Evolutionary conservation across 2,113 vertebrate species (phyloP).

Genomic region (Tangachromis dhanisi): DNA sequence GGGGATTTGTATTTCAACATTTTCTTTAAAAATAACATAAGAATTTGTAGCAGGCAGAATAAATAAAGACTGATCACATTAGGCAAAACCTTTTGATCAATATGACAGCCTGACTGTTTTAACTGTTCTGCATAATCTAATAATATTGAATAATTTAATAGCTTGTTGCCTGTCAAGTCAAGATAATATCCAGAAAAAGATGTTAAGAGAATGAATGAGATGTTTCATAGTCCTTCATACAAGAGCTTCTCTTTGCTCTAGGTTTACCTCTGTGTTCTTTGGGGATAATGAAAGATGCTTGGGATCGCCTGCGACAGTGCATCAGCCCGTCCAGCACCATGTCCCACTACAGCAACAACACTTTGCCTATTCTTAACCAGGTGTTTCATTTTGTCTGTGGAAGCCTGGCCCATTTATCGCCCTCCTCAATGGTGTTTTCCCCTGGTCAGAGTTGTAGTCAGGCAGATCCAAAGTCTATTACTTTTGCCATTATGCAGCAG

Average conservation of each 20-base stretch:
- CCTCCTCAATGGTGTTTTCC: constrained; percentile 1
- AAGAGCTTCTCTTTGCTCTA: neutral
- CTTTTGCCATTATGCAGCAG: constrained; percentile 72
- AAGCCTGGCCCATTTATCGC: constrained; percentile 34
- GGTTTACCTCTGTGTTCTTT: constrained; percentile 73
- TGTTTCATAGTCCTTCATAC: neutral
- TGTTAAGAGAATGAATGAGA: neutral
- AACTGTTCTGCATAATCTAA: neutral
- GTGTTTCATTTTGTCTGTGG: constrained; percentile 74
- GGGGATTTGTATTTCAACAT: neutral
- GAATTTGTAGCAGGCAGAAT: neutral
- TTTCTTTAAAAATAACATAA: neutral
- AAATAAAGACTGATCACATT: neutral
- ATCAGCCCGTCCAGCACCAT: constrained; percentile 62
- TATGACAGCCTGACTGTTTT: neutral
- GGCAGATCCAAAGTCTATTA: constrained; percentile 71
- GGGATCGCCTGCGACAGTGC: constrained; percentile 75
- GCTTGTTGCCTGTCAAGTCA: neutral
- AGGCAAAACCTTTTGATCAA: neutral
- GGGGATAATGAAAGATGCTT: constrained; percentile 77
- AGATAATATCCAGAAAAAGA: neutral
- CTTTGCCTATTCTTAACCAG: constrained; percentile 67
- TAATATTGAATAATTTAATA: neutral
- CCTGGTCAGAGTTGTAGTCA: constrained; percentile 47
- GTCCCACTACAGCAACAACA: constrained; percentile 32